phyloP scores from a whole-genome alignment of 1,140 invertebrate species.

The Danaus plexippus region DNA sequence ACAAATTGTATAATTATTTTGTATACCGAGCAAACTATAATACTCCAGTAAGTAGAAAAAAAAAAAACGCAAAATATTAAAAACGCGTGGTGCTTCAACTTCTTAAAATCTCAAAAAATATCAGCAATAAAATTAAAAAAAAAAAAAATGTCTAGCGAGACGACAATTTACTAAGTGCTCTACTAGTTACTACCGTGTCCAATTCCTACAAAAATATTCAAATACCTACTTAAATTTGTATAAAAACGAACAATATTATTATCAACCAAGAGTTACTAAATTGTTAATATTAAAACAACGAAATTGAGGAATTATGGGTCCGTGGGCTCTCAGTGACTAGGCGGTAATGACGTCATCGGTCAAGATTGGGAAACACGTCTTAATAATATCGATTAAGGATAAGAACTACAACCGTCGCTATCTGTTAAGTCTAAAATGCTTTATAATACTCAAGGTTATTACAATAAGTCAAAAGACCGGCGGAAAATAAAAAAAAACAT shows the following conservation, averaged over 20 bases:
- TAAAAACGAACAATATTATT: conserved; percentile 66
- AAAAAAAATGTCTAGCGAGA: conserved; percentile 55
- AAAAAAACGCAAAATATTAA: conserved; percentile 18
- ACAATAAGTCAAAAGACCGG: conserved; percentile 37
- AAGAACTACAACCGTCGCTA: conserved; percentile 38
- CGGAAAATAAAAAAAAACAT: conserved; percentile 29
- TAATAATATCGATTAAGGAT: conserved; percentile 34
- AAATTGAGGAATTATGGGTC: conserved; percentile 53
- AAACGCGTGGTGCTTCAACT: conserved; percentile 34
- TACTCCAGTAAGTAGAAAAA: conserved; percentile 57
- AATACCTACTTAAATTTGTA: conserved; percentile 54
- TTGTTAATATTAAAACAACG: conserved; percentile 56
- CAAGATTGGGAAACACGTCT: conserved; percentile 37
- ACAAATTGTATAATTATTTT: conserved; percentile 68
- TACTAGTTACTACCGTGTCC: conserved; percentile 66
- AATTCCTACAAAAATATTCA: conserved; percentile 53
- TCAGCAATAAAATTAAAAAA: conserved; percentile 32
- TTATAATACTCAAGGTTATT: conserved; percentile 58
- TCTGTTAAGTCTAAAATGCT: conserved; percentile 56
- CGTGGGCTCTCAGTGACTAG: conserved; percentile 69
- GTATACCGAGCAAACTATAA: conserved; percentile 60
- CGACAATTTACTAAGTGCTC: conserved; percentile 62
- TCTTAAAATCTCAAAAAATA: conserved; percentile 54
- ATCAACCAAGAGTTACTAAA: conserved; percentile 64
- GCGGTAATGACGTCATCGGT: conserved; percentile 61